These are phyloP conservation scores for Phycodurus eques DNA, from an alignment of 2,113 vertebrate genomes.

Conservation along the genomic window DNA sequence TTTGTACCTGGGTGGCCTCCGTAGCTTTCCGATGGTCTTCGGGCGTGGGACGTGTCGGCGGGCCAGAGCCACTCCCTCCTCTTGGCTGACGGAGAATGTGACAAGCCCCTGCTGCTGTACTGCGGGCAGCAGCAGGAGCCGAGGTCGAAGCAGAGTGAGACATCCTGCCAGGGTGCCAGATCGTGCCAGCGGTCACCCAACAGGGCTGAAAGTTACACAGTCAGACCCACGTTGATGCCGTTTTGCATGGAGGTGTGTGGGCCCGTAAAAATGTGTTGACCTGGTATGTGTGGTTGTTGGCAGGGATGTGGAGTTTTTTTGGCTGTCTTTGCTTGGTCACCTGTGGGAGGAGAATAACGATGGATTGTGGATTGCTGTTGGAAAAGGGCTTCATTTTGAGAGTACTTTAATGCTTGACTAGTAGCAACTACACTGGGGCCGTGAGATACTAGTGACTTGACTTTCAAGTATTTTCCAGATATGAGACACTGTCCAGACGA, in stretches of 20 bases:
- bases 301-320: neutral
- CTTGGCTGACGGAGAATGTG: slow-evolving; percentile 84
- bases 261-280: neutral
- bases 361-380: neutral
- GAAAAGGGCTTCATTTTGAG: neutral
- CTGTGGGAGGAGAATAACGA: neutral
- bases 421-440: too few species aligned
- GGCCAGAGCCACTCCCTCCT: slow-evolving; percentile 89
- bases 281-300: neutral
- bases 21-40: slow-evolving; percentile 78
- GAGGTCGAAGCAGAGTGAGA: slow-evolving; percentile 1
- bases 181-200: slow-evolving; percentile 47
- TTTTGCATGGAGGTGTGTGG: slow-evolving; percentile 82
- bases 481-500: too few species aligned
- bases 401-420: neutral
- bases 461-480: neutral
- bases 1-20: neutral
- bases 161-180: slow-evolving; percentile 28
- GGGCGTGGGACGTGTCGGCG: slow-evolving; percentile 85
- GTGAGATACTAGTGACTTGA: too few species aligned
- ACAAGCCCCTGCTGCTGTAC: slow-evolving; percentile 87
- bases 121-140: slow-evolving; percentile 77
- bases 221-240: slow-evolving; percentile 74
- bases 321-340: neutral
- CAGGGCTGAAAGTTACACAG: slow-evolving; percentile 60